phyloP scores from a whole-genome alignment of 2,888 invertebrate genomes.

The Chesias legatella region DNA sequence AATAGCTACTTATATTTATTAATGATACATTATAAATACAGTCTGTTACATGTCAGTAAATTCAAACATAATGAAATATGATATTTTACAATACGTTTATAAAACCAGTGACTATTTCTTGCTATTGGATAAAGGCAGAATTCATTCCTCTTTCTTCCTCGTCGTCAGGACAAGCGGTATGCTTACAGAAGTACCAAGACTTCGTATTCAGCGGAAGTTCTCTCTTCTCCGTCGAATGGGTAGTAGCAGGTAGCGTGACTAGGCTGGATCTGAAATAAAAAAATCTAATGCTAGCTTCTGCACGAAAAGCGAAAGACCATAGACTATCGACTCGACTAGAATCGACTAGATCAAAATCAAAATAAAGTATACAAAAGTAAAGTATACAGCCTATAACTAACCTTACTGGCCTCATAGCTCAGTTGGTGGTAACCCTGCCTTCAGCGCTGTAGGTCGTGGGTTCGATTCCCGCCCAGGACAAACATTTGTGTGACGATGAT shows the following conservation, averaged over 20 bases:
- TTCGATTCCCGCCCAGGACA: too few relatives aligned
- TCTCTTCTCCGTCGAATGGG: slow-evolving; percentile 84
- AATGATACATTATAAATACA: slow-evolving; percentile 14
- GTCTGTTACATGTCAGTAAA: slow-evolving; percentile 7
- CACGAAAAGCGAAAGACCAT: too few relatives aligned
- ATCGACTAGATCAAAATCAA: too few relatives aligned
- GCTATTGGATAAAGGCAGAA: neutral
- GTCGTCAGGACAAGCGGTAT: neutral
- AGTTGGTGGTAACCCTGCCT: too few relatives aligned
- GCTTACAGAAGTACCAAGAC: slow-evolving; percentile 78
- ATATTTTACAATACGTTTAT: slow-evolving; percentile 5
- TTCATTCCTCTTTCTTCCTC: too few relatives aligned
- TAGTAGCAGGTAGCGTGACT: slow-evolving; percentile 83
- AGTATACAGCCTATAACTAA: too few relatives aligned
- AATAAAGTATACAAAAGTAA: too few relatives aligned
- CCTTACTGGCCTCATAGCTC: too few relatives aligned
- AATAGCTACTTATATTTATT: slow-evolving; percentile 17
- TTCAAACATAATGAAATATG: slow-evolving; percentile 7
- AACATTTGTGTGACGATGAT: too few relatives aligned
- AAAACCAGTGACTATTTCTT: neutral
- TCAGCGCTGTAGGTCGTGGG: too few relatives aligned
- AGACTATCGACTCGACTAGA: too few relatives aligned
- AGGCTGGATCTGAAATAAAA: slow-evolving; percentile 79
- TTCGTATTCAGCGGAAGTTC: slow-evolving; percentile 83
- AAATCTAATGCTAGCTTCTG: slow-evolving; percentile 39